Conservation (phyloP, 1,140 invertebrate species). For the Dendrolimus kikuchii region DNA sequence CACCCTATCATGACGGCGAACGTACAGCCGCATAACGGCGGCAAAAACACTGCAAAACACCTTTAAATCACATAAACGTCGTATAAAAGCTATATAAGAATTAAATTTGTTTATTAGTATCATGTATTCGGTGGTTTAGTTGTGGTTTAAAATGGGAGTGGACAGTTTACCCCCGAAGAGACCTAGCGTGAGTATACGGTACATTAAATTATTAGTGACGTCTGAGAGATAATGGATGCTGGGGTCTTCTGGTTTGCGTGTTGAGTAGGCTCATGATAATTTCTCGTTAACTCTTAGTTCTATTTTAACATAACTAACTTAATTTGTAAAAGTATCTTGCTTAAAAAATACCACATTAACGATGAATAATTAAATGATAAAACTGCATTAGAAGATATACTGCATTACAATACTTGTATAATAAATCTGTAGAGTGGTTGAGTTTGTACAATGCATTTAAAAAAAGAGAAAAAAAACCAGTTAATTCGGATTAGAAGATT, state of each 20-base stretch:
- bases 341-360: not conserved
- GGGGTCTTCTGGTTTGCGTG: not conserved
- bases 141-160: conserved; percentile 38
- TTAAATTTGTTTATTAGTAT: conserved; percentile 12
- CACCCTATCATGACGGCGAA: conserved; percentile 31
- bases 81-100: conserved; percentile 7
- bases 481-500: no score
- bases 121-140: conserved; percentile 22
- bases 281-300: not conserved
- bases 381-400: no score
- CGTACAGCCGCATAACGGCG: conserved; percentile 32
- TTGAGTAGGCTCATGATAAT: no score
- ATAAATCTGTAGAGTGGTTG: no score
- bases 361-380: no score
- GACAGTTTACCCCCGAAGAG: conserved; percentile 40
- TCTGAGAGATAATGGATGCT: not conserved
- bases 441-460: no score
- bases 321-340: conserved; percentile 1
- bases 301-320: not conserved
- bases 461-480: no score
- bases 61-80: conserved; percentile 13
- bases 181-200: conserved; percentile 22
- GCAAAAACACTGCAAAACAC: conserved; percentile 4
- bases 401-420: no score
- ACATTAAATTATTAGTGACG: not conserved